Conservation (phyloP, 2,113 vertebrate genomes). For the Hystrix cristata region DNA sequence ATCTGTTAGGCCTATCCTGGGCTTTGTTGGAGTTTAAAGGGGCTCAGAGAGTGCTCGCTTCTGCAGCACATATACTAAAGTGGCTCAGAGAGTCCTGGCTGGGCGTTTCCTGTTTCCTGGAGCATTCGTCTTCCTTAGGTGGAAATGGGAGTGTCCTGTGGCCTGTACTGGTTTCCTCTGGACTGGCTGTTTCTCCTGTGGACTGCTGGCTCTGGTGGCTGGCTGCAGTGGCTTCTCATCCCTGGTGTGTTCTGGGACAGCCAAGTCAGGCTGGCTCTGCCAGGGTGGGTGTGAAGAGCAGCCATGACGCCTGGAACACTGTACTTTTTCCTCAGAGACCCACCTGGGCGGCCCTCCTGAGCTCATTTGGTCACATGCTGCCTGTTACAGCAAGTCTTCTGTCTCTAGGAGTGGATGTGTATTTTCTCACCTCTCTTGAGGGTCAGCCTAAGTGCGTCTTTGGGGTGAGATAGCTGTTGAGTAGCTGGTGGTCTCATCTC, state of each 20-base stretch:
- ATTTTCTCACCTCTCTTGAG: background rate
- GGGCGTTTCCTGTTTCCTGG: slow-evolving; percentile 51
- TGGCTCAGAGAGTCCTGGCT: background rate
- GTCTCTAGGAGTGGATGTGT: background rate
- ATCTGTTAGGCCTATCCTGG: background rate
- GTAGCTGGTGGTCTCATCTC: background rate
- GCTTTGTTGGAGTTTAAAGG: background rate
- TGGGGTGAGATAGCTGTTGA: background rate
- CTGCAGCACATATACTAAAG: background rate
- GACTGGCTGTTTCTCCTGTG: background rate
- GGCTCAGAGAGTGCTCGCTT: background rate
- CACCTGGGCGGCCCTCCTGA: background rate
- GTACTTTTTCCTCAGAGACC: background rate
- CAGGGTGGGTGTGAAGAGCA: background rate
- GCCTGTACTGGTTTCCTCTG: slow-evolving; percentile 42
- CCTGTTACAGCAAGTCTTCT: background rate
- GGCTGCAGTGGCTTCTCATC: background rate
- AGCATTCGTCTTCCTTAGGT: background rate
- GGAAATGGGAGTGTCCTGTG: slow-evolving; percentile 47
- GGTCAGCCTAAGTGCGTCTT: background rate
- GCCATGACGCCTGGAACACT: background rate
- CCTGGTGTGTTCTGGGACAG: background rate
- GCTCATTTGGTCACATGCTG: background rate
- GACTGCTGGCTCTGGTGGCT: background rate
- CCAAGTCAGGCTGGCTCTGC: slow-evolving; percentile 21